A percentile compares a stretch with the other conserved stretches of the same genome.
Evolutionary conservation across 2,113 vertebrate genomes (phyloP).

Genomic region (Bombycilla garrulus): DNA sequence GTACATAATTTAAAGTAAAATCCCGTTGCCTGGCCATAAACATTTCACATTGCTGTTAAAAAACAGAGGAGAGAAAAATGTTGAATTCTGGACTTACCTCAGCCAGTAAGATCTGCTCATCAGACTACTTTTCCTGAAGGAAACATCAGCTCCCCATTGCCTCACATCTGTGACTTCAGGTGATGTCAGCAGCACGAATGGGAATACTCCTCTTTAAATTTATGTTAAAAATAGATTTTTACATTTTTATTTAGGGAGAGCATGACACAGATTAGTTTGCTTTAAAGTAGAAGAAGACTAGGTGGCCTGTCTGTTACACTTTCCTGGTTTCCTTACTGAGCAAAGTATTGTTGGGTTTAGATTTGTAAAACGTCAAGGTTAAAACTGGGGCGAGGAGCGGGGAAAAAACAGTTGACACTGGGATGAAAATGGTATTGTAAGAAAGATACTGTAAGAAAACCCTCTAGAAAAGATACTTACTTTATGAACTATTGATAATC

Average conservation of each 20-base stretch:
- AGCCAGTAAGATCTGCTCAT: neutral
- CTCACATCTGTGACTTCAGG: neutral
- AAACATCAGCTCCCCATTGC: neutral
- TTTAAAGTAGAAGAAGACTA: neutral
- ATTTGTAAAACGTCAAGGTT: neutral
- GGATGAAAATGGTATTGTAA: neutral
- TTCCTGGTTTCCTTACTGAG: neutral
- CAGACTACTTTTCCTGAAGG: neutral
- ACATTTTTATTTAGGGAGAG: neutral
- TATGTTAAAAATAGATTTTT: neutral
- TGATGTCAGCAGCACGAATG: neutral
- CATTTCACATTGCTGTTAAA: neutral
- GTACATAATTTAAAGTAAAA: neutral
- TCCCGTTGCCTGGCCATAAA: neutral
- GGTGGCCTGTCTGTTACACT: neutral
- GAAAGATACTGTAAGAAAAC: neutral
- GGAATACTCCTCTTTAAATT: neutral
- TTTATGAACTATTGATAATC: neutral
- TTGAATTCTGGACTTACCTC: slow-evolving; percentile 12
- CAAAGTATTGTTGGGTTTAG: neutral
- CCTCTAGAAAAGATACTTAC: neutral
- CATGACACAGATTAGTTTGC: neutral
- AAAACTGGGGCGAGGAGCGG: neutral
- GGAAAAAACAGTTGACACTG: neutral
- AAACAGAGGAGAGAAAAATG: neutral